A percentile compares a stretch with the other conserved stretches of the same genome.
phyloP scores from a whole-genome alignment of 2,113 vertebrate genomes.

The Ailuropoda melanoleuca region DNA sequence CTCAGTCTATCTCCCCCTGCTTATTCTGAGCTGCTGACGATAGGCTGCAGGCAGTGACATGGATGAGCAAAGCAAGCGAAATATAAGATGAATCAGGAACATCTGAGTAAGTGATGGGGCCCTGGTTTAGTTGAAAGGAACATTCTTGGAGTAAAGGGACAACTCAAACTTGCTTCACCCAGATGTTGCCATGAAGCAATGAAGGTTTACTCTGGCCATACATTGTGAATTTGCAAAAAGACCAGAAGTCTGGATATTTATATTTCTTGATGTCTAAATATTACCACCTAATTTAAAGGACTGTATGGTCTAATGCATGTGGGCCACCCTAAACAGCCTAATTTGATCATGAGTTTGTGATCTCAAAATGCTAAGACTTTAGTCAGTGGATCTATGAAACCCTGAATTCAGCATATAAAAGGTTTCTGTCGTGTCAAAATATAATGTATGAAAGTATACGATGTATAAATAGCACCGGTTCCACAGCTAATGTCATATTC shows the following conservation, averaged over 20 bases:
- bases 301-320: neutral
- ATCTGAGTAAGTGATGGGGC: too few species aligned
- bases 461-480: neutral
- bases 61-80: neutral
- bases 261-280: neutral
- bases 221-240: neutral
- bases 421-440: neutral
- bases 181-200: rapidly evolving
- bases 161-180: neutral
- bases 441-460: too few species aligned
- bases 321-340: neutral
- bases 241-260: neutral
- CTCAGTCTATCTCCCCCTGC: neutral
- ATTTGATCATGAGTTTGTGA: too few species aligned
- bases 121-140: neutral
- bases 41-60: too few species aligned
- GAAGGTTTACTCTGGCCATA: too few species aligned
- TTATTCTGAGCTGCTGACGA: neutral
- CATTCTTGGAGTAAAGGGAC: neutral
- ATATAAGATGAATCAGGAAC: neutral
- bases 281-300: neutral
- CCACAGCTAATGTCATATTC: neutral
- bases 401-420: neutral
- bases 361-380: neutral
- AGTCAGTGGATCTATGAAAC: neutral